Percentiles rank a stretch among this genome's conserved stretches.
Evolutionary conservation across 2,797 vertebrate genomes (phyloP).

Genomic region (Myotis findleyi): DNA sequence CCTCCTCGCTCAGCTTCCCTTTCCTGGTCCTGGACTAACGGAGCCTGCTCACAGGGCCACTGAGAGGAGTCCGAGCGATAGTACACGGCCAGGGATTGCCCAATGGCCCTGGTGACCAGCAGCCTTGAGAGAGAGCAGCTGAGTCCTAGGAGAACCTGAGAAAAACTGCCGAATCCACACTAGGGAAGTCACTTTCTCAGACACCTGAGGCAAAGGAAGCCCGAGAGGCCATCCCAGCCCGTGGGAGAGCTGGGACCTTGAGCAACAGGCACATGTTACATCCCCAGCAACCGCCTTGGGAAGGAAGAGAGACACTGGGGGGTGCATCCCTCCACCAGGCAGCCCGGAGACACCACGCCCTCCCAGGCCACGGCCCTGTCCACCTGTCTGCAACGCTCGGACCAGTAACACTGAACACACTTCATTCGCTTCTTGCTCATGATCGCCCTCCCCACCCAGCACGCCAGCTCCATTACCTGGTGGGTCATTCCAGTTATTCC

Average conservation of each 20-base stretch:
- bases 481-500: neutral
- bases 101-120: neutral
- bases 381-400: neutral
- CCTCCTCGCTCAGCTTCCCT: neutral
- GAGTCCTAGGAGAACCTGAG: neutral
- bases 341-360: fast-evolving
- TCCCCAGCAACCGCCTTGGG: conserved; percentile 72
- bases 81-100: neutral
- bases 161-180: neutral
- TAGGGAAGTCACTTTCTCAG: neutral
- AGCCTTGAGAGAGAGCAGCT: neutral
- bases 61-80: fast-evolving
- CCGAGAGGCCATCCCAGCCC: neutral
- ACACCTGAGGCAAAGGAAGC: neutral
- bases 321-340: neutral
- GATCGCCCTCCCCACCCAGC: neutral
- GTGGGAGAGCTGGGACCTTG: neutral
- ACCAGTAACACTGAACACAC: neutral
- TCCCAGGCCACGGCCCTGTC: fast-evolving
- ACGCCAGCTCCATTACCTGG: neutral
- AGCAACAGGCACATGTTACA: conserved; percentile 72
- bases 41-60: neutral
- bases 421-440: neutral
- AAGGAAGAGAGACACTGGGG: conserved; percentile 69
- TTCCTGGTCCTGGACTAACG: neutral